Base-by-base conservation (phyloP, 2,797 vertebrate genomes). In the Molothrus ater region DNA sequence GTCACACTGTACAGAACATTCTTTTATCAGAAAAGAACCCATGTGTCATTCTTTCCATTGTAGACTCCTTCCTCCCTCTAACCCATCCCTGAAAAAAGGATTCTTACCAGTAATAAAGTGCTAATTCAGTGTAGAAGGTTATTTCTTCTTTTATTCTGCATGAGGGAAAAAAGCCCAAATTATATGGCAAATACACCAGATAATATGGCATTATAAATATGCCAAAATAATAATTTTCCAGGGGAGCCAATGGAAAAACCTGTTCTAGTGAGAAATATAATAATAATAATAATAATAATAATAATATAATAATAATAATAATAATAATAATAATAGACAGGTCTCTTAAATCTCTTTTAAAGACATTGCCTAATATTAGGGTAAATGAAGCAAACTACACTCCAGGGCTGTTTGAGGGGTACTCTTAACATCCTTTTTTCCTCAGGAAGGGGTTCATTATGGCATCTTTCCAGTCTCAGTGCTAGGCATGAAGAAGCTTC, bases 121-220 rank as follows among this genome's bases (percentile, higher is more conserved):
- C 28, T 65, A 83, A 43, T 60, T 42, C 7, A 2, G 20, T 43
- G 11, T 42, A 34, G 32, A 88, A 47, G 5, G 14, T 48, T 32
- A 69, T 75, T 91, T 66, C n/a, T 88, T 71, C 36, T 51, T 60
- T 24, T 43, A 36, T 65, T 6, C 7, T 50, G 8, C 9, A 38
- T 29, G 14, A 4, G 34, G 8, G 6, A 7, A 48, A 42, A 59
- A 59, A 2, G 0, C 7, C 2, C 24, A 16, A 17, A 65, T 72
- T 56, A 60, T 29, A 47, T 21, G 43, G 43, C 43, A 50, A 54
- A 60, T 66, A 38, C 17, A 56, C 2, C 24, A 16, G 18, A 65
- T 72, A 56, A 60, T 29, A 36, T 13, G 19, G 26, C 9, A 86
- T 18, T 18, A 53, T 53, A 48, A 25, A 25, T 25, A 25, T 25